Conservation (phyloP, 2,888 invertebrate genomes). For the Ophioninae sp. region DNA sequence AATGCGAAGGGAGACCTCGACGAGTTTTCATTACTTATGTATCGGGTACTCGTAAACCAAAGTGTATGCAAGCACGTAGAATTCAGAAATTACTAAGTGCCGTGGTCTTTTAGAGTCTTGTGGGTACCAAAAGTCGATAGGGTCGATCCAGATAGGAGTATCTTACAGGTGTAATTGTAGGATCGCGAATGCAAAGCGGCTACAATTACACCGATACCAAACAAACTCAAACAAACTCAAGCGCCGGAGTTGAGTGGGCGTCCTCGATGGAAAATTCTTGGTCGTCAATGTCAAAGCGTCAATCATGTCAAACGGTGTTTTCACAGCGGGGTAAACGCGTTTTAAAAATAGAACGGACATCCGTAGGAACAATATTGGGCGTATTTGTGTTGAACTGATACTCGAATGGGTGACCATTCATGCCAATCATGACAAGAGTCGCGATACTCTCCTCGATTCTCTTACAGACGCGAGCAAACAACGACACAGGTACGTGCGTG, state of each 20-base stretch:
- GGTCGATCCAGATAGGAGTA: not conserved
- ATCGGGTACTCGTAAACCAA: slow-evolving; percentile 5
- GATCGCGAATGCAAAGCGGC: not conserved
- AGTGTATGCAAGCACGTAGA: slow-evolving; percentile 14
- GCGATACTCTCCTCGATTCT: too few species aligned
- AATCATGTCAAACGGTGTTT: not conserved
- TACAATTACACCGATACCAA: too few species aligned
- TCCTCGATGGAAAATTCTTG: not conserved
- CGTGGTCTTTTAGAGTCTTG: not conserved
- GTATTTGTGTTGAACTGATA: not conserved
- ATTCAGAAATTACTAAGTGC: not conserved
- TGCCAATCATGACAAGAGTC: too few species aligned
- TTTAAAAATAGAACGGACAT: not conserved
- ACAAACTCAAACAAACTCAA: too few species aligned
- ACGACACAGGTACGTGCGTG: too few species aligned
- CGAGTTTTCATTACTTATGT: slow-evolving; percentile 18
- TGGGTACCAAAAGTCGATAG: not conserved
- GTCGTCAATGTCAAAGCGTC: not conserved
- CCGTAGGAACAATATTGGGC: not conserved
- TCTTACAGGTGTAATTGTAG: not conserved
- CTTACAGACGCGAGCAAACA: too few species aligned
- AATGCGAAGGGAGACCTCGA: not conserved
- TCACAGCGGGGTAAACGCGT: not conserved
- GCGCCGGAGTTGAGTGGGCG: not conserved
- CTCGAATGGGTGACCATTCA: not conserved